phyloP scores from a whole-genome alignment of 2,888 invertebrate genomes.

The Seladonia tumulorum region DNA sequence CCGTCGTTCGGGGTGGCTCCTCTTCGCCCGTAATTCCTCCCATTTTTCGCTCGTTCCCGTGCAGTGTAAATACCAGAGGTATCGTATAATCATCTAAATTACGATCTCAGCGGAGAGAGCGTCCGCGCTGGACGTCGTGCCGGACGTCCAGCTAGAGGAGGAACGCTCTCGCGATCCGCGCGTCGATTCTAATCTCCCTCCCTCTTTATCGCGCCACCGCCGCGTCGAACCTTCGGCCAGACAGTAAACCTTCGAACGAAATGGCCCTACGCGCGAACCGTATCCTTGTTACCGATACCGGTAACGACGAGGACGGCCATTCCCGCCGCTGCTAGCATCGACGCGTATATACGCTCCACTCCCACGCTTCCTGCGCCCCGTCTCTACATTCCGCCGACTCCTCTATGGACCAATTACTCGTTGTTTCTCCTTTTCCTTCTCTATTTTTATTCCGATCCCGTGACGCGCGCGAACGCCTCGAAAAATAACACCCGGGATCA shows the following conservation, averaged over 20 bases:
- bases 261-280: slow-evolving; percentile 66
- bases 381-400: slow-evolving; percentile 55
- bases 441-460: background rate
- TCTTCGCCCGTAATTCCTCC: slow-evolving; percentile 47
- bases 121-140: slow-evolving; percentile 23
- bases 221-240: slow-evolving; percentile 57
- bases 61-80: slow-evolving; percentile 46
- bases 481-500: background rate
- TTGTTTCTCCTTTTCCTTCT: slow-evolving; percentile 9
- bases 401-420: slow-evolving; percentile 53
- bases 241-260: slow-evolving; percentile 71
- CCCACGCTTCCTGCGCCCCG: slow-evolving; percentile 73
- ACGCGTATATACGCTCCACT: slow-evolving; percentile 61
- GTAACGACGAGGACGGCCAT: slow-evolving; percentile 71
- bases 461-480: background rate
- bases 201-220: slow-evolving; percentile 54
- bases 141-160: slow-evolving; percentile 37
- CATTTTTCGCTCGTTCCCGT: slow-evolving; percentile 39
- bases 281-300: slow-evolving; percentile 73
- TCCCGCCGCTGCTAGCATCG: slow-evolving; percentile 55
- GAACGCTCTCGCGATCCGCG: slow-evolving; percentile 28
- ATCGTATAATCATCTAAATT: slow-evolving; percentile 60
- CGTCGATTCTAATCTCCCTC: slow-evolving; percentile 67
- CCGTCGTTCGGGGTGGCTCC: slow-evolving; percentile 26
- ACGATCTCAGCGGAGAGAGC: slow-evolving; percentile 42